phyloP scores from a whole-genome alignment of 2,797 vertebrate species.

The Girardinus metallicus region DNA sequence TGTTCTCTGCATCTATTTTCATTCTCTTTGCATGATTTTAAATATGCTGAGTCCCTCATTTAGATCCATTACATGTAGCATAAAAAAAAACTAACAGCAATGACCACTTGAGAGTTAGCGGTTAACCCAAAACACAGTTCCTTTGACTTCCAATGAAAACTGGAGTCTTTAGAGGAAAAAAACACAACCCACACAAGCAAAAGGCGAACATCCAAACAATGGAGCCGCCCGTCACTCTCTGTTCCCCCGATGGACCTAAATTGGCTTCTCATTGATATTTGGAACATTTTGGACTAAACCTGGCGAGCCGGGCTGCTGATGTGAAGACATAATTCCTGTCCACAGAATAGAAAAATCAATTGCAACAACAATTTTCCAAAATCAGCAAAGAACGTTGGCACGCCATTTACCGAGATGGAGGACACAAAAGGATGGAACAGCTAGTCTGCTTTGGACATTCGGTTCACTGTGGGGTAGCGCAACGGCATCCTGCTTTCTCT shows the following conservation, averaged over 20 bases:
- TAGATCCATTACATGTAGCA: not conserved
- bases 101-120: not conserved
- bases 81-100: not conserved
- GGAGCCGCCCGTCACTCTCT: not conserved
- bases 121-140: slow-evolving; percentile 3
- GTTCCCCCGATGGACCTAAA: not conserved
- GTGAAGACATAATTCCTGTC: not conserved
- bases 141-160: slow-evolving; percentile 8
- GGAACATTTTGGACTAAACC: slow-evolving; percentile 2
- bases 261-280: slow-evolving; percentile 1
- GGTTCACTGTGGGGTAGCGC: not conserved
- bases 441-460: not conserved
- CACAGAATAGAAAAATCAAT: not conserved
- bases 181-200: not conserved
- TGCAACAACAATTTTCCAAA: not conserved
- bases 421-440: not conserved
- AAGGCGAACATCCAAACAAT: slow-evolving; percentile 2
- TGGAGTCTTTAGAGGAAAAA: not conserved
- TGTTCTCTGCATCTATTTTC: not conserved
- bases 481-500: not conserved
- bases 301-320: not conserved
- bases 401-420: not conserved
- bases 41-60: not conserved
- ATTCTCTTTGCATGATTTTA: not conserved
- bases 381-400: slow-evolving; percentile 7